These are phyloP conservation scores for Euzophera pinguis DNA, from an alignment of 2,888 invertebrate genomes.

Conservation along the genomic window DNA sequence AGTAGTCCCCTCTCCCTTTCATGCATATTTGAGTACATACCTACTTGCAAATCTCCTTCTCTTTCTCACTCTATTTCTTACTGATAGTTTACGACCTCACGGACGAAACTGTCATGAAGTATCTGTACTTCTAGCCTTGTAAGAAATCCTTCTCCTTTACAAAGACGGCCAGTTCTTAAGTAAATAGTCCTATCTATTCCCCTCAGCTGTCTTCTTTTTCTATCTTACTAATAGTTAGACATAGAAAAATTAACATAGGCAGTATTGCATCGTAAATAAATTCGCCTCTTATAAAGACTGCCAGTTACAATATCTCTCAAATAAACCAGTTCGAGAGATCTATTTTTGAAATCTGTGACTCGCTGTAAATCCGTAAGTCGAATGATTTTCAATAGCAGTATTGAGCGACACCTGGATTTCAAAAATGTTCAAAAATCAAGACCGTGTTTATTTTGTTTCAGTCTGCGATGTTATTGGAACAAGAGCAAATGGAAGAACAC, in stretches of 20 bases:
- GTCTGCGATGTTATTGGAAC: constrained; percentile 58
- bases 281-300: constrained; percentile 30
- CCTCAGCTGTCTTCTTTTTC: too few relatives aligned
- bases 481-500: constrained; percentile 55
- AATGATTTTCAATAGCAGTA: too few relatives aligned
- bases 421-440: neutral
- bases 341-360: too few relatives aligned
- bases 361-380: too few relatives aligned
- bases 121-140: constrained; percentile 56
- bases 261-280: too few relatives aligned
- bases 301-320: constrained; percentile 38
- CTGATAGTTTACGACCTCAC: constrained; percentile 38
- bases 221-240: too few relatives aligned
- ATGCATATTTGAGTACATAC: too few relatives aligned
- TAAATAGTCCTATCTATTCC: constrained; percentile 36
- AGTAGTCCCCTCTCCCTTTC: constrained; percentile 32
- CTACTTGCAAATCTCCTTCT: too few relatives aligned
- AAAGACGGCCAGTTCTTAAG: constrained; percentile 46
- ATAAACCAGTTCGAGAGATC: too few relatives aligned
- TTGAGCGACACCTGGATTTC: too few relatives aligned
- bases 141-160: constrained; percentile 28
- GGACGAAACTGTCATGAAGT: constrained; percentile 47
- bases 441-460: constrained; percentile 23
- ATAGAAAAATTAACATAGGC: too few relatives aligned
- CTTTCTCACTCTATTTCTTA: too few relatives aligned